Conservation (phyloP, 2,113 vertebrate species). For the Semnopithecus entellus region DNA sequence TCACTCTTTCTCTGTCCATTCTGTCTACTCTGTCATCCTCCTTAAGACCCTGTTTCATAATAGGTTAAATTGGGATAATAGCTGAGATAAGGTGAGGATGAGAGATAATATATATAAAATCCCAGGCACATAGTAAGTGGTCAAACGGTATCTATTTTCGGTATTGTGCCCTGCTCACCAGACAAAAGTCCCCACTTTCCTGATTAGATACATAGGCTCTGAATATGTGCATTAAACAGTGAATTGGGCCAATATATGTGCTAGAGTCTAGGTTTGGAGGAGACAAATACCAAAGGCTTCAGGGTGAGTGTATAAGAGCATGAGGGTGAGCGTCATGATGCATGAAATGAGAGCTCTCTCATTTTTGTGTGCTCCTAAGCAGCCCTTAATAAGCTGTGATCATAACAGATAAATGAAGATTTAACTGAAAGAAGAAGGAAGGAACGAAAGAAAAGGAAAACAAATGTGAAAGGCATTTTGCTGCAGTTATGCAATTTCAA, state of each 20-base stretch:
- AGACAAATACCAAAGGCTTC: neutral
- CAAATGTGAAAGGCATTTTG: conserved; percentile 50
- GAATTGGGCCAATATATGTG: neutral
- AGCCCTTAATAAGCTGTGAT: conserved; percentile 16
- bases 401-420: conserved; percentile 43
- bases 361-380: neutral
- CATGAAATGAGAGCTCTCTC: neutral
- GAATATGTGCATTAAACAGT: neutral
- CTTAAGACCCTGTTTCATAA: neutral
- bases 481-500: conserved; percentile 52
- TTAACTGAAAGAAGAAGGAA: conserved; percentile 1
- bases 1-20: neutral
- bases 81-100: neutral
- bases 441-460: conserved; percentile 21
- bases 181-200: neutral
- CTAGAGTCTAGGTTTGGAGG: neutral
- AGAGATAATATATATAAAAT: neutral
- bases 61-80: neutral
- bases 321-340: neutral
- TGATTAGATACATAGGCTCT: neutral
- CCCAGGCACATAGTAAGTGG: neutral
- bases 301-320: neutral
- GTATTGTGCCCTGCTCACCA: neutral
- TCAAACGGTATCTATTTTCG: neutral
- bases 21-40: neutral